Base-by-base conservation (phyloP, 2,888 invertebrate genomes). In the Drosophila rubida region DNA sequence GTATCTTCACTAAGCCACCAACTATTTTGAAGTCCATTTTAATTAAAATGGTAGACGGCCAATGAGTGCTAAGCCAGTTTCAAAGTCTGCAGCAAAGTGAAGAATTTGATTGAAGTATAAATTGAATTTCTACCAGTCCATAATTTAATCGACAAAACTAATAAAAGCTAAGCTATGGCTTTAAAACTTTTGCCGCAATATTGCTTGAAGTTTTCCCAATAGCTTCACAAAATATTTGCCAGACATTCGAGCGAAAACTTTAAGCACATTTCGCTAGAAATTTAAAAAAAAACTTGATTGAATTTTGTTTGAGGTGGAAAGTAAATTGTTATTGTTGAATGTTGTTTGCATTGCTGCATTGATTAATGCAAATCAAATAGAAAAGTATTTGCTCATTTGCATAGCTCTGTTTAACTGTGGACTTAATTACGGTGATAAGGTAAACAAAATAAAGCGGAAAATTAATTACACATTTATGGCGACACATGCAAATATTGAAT, bases 361-460 rank as follows among this genome's bases (percentile, higher is more conserved):
- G 25, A 48, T 58, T 57, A 25, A 39, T 51, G 13, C 16, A 32
- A 37, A 37, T 37, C 7, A 37, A 0, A 37, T 13, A 5, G 9
- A 42, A 22, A 41, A 41, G n/a, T 30, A 13, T 42, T 58, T 42
- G 41, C 30, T 27, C 14, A 30, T 42, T 42, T 49, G 14, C 16
- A n/a, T 30, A 49, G 16, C 23, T 41, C 2, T 49, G 14, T 41
- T 42, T 49, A 32, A 14, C 27, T 39, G 8, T 0, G 3, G 5
- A 39, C 39, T 41, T 30, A 58, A 49, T 58, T 13, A 16, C 9
- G 7, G 14, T 50, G 22, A 8, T 16, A 32, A 42, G 41, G 8
- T 50, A 59, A 49, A 25, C 41, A 41, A 30, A 32, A 39, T 42
- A 53, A 27, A 27, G 13, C 13, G 5, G n/a, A 59, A 42, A 59